Conservation (phyloP, 2,888 invertebrate species). For the Eupithecia dodoneata region DNA sequence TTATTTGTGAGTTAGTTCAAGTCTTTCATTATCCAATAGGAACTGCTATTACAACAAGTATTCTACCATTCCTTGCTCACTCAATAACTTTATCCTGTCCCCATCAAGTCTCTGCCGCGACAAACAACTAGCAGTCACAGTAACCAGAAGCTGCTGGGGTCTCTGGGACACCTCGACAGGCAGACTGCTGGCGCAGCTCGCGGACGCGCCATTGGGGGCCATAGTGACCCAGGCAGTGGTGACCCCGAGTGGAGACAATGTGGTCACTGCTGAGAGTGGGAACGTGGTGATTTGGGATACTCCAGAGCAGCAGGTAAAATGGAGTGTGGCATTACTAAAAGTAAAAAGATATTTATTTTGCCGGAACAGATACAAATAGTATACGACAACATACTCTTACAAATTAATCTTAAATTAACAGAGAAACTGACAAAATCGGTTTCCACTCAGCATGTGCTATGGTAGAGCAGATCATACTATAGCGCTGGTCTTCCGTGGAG, state of each 20-base stretch:
- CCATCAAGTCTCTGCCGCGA: conserved; percentile 88
- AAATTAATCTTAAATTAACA: too few species aligned
- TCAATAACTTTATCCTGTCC: background rate
- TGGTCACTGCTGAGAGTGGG: conserved; percentile 96
- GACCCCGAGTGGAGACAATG: conserved; percentile 92
- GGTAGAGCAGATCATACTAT: too few species aligned
- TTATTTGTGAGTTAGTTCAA: too few species aligned
- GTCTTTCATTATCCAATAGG: too few species aligned
- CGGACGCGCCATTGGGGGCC: conserved; percentile 96
- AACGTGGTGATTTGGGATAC: conserved; percentile 95
- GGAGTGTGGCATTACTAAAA: too few species aligned
- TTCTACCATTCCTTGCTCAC: background rate
- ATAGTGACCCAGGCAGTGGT: conserved; percentile 97
- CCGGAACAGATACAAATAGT: too few species aligned
- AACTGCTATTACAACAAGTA: too few species aligned
- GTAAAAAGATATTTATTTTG: too few species aligned
- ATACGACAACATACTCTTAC: too few species aligned
- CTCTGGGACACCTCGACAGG: conserved; percentile 97
- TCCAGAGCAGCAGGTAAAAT: conserved; percentile 43
- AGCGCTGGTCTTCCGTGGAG: too few species aligned
- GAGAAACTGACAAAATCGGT: too few species aligned
- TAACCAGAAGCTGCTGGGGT: conserved; percentile 97
- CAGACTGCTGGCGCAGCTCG: conserved; percentile 92
- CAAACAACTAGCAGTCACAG: conserved; percentile 93
- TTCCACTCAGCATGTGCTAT: too few species aligned